A percentile compares a stretch with the other conserved stretches of the same genome.
These are phyloP conservation scores for Protaetia brevitarsis DNA, from an alignment of 1,140 invertebrate genomes.

Conservation along the genomic window DNA sequence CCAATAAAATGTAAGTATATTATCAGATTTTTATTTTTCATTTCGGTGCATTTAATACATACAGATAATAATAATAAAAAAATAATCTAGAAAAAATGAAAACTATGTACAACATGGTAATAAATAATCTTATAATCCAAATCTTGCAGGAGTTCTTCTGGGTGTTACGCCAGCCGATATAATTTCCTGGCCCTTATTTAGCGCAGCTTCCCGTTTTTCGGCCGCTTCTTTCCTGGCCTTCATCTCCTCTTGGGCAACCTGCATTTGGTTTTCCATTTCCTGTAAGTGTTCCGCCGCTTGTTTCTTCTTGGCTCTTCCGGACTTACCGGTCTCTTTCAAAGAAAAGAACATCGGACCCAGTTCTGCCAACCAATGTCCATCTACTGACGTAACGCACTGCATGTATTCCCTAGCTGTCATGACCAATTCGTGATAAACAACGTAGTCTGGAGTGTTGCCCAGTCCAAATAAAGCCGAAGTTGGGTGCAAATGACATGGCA, in stretches of 20 bases:
- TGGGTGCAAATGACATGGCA: constrained; percentile 98
- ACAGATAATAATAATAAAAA: no score
- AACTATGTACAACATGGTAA: not conserved
- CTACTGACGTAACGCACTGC: constrained; percentile 99
- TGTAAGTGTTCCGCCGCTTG: constrained; percentile 83
- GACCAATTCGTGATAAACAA: constrained; percentile 94
- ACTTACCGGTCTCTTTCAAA: constrained; percentile 81
- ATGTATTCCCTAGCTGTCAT: constrained; percentile 99
- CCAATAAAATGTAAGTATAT: no score
- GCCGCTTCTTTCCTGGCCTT: constrained; percentile 70
- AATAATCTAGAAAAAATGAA: no score
- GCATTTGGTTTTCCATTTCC: constrained; percentile 97
- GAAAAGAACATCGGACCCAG: constrained; percentile 99
- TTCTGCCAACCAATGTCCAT: constrained; percentile 97
- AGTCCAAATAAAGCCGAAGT: constrained; percentile 97
- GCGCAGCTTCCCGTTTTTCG: constrained; percentile 65
- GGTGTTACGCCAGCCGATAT: constrained; percentile 68
- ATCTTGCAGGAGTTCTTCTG: constrained; percentile 62
- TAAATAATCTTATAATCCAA: constrained; percentile 63
- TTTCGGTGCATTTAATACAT: no score
- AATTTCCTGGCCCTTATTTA: constrained; percentile 68
- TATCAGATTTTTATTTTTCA: no score
- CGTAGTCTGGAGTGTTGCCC: constrained; percentile 97
- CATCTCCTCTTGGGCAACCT: constrained; percentile 83
- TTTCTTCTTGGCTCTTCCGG: constrained; percentile 75